Percentiles rank a stretch among this genome's conserved stretches.
Evolutionary conservation across 2,797 vertebrate species (phyloP).

Genomic region (Mergus octosetaceus): DNA sequence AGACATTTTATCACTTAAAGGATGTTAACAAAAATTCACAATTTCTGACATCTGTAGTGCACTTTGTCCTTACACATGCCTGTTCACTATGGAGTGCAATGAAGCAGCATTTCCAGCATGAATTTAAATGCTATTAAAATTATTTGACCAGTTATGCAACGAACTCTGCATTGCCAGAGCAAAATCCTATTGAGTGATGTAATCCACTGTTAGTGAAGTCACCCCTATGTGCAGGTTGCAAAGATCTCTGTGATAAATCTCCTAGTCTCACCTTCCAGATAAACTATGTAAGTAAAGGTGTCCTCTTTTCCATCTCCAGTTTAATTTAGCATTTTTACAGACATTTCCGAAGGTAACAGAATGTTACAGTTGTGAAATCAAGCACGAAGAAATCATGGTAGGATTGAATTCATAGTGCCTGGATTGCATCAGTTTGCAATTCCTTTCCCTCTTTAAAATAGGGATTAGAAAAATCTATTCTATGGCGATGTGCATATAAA

Average conservation of each 20-base stretch:
- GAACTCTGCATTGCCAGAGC: neutral
- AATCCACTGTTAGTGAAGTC: neutral
- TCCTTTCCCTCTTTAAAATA: neutral
- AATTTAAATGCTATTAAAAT: conserved; percentile 5
- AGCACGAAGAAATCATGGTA: neutral
- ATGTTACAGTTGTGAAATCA: neutral
- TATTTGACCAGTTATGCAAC: neutral
- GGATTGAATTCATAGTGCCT: neutral
- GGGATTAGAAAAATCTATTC: neutral
- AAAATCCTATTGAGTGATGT: conserved; percentile 3
- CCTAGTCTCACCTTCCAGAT: neutral
- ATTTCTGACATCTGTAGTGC: neutral
- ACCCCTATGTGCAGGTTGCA: neutral
- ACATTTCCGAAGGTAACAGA: neutral
- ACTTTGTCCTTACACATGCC: neutral
- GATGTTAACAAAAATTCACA: neutral
- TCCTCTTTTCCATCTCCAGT: neutral
- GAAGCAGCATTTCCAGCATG: conserved; percentile 38
- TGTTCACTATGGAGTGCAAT: neutral
- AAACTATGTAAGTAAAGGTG: neutral
- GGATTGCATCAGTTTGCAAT: neutral
- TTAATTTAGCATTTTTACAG: neutral
- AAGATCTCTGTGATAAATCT: neutral
- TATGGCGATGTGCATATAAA: neutral
- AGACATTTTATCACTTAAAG: neutral